Conservation (phyloP, 35 echinoderm and acorn worm genomes). For the Ophioderma brevispina region DNA sequence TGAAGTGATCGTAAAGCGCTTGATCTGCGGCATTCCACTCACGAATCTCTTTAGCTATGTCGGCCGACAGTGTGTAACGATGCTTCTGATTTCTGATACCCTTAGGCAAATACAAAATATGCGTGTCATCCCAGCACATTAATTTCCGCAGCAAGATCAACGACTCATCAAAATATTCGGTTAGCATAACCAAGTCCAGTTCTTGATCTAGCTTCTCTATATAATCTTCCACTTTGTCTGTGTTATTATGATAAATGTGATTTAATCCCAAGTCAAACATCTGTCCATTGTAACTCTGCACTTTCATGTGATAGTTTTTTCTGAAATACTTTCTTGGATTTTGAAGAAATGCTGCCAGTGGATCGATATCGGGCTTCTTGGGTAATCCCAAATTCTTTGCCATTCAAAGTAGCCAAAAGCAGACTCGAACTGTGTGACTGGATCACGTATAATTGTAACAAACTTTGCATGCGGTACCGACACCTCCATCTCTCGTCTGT, state of each 20-base stretch:
- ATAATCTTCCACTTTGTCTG: slow-evolving; percentile 20
- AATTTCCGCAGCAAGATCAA: slow-evolving; percentile 67
- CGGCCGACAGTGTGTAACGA: not conserved
- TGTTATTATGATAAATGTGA: slow-evolving; percentile 20
- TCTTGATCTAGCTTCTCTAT: slow-evolving; percentile 48
- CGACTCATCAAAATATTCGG: slow-evolving; percentile 88
- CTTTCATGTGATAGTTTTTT: not conserved
- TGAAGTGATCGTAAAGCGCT: slow-evolving; percentile 79
- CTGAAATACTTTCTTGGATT: slow-evolving; percentile 21
- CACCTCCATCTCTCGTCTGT: slow-evolving; percentile 65
- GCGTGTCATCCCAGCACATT: slow-evolving; percentile 80
- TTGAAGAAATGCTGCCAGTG: slow-evolving; percentile 39
- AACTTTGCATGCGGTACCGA: slow-evolving; percentile 41
- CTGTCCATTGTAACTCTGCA: slow-evolving; percentile 41
- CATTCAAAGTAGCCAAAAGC: slow-evolving; percentile 49
- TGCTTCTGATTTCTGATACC: slow-evolving; percentile 39
- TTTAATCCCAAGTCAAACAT: slow-evolving; percentile 80
- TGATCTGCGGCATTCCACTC: slow-evolving; percentile 71
- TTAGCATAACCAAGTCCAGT: slow-evolving; percentile 85
- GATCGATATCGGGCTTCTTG: not conserved
- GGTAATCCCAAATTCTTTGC: not conserved
- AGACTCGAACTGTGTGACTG: slow-evolving; percentile 65
- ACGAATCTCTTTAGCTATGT: slow-evolving; percentile 45
- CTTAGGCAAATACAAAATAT: slow-evolving; percentile 75
- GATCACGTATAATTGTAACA: slow-evolving; percentile 72